Percentiles rank a stretch among this genome's conserved stretches.
Evolutionary conservation across 2,797 vertebrate species (phyloP).

Genomic region (Rhynchonycteris naso): DNA sequence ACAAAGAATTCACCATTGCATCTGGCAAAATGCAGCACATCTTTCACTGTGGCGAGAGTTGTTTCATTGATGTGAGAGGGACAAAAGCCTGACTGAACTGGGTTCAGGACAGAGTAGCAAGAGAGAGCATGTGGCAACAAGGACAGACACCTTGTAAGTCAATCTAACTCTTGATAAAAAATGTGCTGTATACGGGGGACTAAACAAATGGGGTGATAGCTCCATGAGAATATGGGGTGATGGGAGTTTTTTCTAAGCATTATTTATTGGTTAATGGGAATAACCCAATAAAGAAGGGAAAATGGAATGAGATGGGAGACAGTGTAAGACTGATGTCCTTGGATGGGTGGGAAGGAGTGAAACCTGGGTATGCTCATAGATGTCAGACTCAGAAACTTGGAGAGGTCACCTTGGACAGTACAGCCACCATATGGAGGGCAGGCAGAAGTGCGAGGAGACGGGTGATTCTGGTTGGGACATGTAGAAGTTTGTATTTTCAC

Average conservation of each 20-base stretch:
- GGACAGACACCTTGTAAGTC: not conserved
- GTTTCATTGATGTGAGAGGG: not conserved
- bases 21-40: not conserved
- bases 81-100: not conserved
- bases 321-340: not conserved
- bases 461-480: fast-evolving
- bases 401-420: not conserved
- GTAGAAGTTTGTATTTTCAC: not conserved
- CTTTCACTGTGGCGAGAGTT: not conserved
- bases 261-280: not conserved
- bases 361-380: not conserved
- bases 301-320: not conserved
- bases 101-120: not conserved
- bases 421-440: not conserved
- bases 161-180: not conserved
- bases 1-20: not conserved
- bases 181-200: not conserved
- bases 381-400: not conserved
- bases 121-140: not conserved
- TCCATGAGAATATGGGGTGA: not conserved
- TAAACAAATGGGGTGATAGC: not conserved
- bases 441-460: not conserved
- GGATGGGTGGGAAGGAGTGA: not conserved
- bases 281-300: not conserved
- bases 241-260: not conserved